Percentiles rank a stretch among this genome's conserved stretches.
Conservation (phyloP, 2,888 invertebrate species). For the Leptura quadrifasciata region DNA sequence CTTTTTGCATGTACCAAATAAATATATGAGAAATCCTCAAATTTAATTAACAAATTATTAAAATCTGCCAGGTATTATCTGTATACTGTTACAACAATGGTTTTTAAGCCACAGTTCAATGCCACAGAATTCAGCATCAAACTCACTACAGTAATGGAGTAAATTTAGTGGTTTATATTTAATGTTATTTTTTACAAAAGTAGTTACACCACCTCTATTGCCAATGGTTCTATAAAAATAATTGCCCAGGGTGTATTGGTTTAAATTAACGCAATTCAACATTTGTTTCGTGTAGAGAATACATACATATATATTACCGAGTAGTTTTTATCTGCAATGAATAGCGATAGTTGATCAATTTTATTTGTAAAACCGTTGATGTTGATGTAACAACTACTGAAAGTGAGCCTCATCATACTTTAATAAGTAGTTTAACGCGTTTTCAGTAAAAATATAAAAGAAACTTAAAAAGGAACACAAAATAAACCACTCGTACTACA, state of each 20-base stretch:
- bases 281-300: no score
- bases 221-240: no score
- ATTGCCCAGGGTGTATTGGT: no score
- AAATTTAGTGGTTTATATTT: conserved; percentile 8
- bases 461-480: no score
- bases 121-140: conserved; percentile 29
- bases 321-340: neutral
- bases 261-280: no score
- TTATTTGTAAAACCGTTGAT: no score
- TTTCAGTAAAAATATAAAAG: no score
- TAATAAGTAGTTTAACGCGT: no score
- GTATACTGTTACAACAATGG: conserved; percentile 14
- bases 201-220: neutral
- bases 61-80: conserved; percentile 1
- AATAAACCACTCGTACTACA: no score
- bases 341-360: neutral
- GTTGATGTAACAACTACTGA: no score
- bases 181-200: conserved; percentile 7
- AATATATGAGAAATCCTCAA: neutral
- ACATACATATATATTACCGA: no score
- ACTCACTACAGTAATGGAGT: neutral
- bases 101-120: neutral
- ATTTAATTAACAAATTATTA: neutral
- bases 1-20: neutral
- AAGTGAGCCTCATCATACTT: no score